These are phyloP conservation scores for Notarius lentiginosus DNA, from an alignment of 2,113 vertebrate species.

Conservation along the genomic window DNA sequence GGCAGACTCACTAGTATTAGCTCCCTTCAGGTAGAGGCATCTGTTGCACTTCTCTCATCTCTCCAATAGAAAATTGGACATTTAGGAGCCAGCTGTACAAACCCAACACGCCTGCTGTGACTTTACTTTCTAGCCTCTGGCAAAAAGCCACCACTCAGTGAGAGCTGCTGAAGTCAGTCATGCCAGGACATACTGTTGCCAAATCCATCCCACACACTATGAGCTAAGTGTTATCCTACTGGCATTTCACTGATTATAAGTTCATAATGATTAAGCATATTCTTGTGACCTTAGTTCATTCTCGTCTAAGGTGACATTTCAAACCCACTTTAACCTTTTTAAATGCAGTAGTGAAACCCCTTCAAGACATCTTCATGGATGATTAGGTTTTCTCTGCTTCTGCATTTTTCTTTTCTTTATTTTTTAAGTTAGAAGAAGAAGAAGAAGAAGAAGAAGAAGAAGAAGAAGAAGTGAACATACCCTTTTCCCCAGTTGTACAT, in stretches of 20 bases:
- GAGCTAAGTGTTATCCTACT: slow-evolving; percentile 35
- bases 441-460: not conserved
- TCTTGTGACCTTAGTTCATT: slow-evolving; percentile 24
- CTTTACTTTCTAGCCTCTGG: slow-evolving; percentile 64
- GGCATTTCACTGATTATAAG: slow-evolving; percentile 24
- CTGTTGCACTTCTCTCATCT: slow-evolving; percentile 66
- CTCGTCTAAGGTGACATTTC: not conserved
- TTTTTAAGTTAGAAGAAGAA: not conserved
- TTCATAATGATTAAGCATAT: slow-evolving; percentile 25
- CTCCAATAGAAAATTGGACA: slow-evolving; percentile 72
- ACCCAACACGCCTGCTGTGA: slow-evolving; percentile 57
- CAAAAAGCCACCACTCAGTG: slow-evolving; percentile 62
- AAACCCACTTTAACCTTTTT: not conserved
- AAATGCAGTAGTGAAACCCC: not conserved
- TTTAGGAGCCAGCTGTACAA: slow-evolving; percentile 74
- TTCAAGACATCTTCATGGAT: not conserved
- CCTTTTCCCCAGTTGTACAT: not conserved
- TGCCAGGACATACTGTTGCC: slow-evolving; percentile 68
- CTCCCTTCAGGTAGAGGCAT: slow-evolving; percentile 65
- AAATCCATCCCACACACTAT: slow-evolving; percentile 51
- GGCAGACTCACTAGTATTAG: slow-evolving; percentile 61
- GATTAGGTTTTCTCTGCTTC: not conserved
- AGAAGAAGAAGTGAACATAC: not conserved
- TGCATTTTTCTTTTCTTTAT: not conserved
- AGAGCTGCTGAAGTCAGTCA: slow-evolving; percentile 61